A percentile compares a stretch with the other conserved stretches of the same genome.
phyloP scores from a whole-genome alignment of 2,888 invertebrate genomes.

The Athalia cordata region DNA sequence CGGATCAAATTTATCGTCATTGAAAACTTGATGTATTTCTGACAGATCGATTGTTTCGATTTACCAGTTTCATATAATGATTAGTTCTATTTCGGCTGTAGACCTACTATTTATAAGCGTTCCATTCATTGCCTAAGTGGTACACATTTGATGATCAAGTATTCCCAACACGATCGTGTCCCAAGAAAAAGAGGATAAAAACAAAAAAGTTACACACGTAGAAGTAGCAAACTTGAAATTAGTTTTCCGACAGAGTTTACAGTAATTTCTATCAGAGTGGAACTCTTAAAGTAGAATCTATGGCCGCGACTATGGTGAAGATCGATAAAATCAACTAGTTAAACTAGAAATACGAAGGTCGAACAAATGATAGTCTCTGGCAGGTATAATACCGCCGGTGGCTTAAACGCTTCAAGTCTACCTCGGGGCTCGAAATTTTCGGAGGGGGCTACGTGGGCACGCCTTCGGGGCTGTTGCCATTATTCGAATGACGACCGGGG shows the following conservation, averaged over 20 bases:
- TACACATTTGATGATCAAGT: constrained; percentile 7
- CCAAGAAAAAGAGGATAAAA: background rate
- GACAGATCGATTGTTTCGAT: no score
- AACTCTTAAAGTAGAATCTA: background rate
- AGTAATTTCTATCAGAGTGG: constrained; percentile 23
- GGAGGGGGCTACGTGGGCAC: background rate
- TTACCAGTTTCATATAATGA: no score
- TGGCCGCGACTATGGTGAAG: background rate
- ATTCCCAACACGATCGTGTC: constrained; percentile 14
- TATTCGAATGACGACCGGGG: constrained; percentile 30
- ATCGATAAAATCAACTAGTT: background rate
- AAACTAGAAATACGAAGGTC: background rate
- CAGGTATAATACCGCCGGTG: background rate
- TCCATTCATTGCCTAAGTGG: constrained; percentile 13
- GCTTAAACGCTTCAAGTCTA: constrained; percentile 6
- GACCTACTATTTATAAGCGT: constrained; percentile 17
- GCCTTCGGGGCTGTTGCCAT: constrained; percentile 24
- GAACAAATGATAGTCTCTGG: background rate
- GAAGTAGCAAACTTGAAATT: constrained; percentile 29
- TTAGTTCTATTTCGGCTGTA: no score
- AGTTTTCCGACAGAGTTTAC: constrained; percentile 20
- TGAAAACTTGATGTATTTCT: no score
- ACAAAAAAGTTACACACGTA: background rate
- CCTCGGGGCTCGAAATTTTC: background rate
- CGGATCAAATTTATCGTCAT: no score